These are phyloP conservation scores for Bellardia pandia DNA, from an alignment of 2,888 invertebrate genomes.

Conservation along the genomic window DNA sequence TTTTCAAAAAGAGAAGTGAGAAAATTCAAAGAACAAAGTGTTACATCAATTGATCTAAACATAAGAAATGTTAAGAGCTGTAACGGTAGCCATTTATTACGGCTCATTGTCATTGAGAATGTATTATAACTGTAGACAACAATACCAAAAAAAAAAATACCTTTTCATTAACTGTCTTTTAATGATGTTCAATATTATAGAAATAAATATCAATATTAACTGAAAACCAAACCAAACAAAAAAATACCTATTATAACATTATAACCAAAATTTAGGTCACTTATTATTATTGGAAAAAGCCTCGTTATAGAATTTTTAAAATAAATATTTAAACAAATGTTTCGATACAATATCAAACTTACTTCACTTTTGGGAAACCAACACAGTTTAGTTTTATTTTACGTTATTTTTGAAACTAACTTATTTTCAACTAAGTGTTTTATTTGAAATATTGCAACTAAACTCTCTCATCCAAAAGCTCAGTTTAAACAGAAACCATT, in stretches of 20 bases:
- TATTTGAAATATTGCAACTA: constrained; percentile 11
- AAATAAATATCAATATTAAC: constrained; percentile 12
- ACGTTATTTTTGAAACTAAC: background rate
- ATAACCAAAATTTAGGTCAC: constrained; percentile 5
- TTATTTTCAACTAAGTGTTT: constrained; percentile 36
- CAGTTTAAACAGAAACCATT: constrained; percentile 3
- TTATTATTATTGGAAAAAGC: background rate
- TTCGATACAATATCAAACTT: background rate
- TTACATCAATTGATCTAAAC: constrained; percentile 40
- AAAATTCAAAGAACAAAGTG: constrained; percentile 6
- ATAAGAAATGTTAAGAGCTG: constrained; percentile 14
- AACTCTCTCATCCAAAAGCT: constrained; percentile 31
- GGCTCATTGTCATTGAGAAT: constrained; percentile 41
- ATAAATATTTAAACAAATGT: background rate
- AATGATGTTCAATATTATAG: background rate
- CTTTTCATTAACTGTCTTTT: constrained; percentile 3
- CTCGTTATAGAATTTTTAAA: background rate
- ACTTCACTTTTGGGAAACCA: too few species aligned
- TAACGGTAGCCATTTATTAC: constrained; percentile 53
- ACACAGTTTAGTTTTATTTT: background rate
- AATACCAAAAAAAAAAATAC: constrained; percentile 22
- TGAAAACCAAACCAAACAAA: too few species aligned
- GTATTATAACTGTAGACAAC: constrained; percentile 38
- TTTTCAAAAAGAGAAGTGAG: background rate
- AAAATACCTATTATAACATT: background rate